phyloP scores from a whole-genome alignment of 1,140 invertebrate genomes.

The Drosophila setifemur region DNA sequence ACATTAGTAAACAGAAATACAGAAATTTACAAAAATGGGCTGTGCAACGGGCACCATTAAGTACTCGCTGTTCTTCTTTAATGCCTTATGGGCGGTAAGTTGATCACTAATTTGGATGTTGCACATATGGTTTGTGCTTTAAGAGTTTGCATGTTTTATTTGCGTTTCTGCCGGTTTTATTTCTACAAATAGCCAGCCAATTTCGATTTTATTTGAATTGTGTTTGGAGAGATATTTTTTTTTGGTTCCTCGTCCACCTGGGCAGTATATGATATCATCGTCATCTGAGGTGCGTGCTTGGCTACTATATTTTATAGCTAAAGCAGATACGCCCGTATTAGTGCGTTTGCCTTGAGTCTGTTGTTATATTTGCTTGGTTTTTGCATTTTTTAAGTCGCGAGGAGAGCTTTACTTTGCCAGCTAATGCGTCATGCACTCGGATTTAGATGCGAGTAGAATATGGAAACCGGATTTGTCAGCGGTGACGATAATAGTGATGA shows the following conservation, averaged over 20 bases:
- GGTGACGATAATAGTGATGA: constrained; percentile 9
- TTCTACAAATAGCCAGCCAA: constrained; percentile 8
- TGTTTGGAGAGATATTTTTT: background rate
- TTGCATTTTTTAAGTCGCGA: constrained; percentile 33
- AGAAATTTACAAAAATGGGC: constrained; percentile 82
- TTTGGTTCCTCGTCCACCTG: constrained; percentile 7
- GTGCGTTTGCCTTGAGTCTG: constrained; percentile 31
- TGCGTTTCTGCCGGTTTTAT: background rate
- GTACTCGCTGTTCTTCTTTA: constrained; percentile 91
- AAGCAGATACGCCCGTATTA: constrained; percentile 9
- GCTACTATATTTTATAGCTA: constrained; percentile 62
- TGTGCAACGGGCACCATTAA: constrained; percentile 90
- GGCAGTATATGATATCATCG: constrained; percentile 67
- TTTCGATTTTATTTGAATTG: constrained; percentile 4
- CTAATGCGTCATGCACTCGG: constrained; percentile 56
- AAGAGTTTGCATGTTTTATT: background rate
- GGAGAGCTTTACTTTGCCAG: constrained; percentile 50
- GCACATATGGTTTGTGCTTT: constrained; percentile 19
- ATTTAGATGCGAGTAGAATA: constrained; percentile 31
- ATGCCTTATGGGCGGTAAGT: constrained; percentile 92
- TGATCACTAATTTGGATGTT: constrained; percentile 17
- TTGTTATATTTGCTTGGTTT: constrained; percentile 53
- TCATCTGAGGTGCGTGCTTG: constrained; percentile 61
- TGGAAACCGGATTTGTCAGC: constrained; percentile 60
- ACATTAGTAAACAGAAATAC: background rate